A percentile compares a stretch with the other conserved stretches of the same genome.
These are phyloP conservation scores for Tenthredo scrophulariae DNA, from an alignment of 2,888 invertebrate species.

Conservation along the genomic window DNA sequence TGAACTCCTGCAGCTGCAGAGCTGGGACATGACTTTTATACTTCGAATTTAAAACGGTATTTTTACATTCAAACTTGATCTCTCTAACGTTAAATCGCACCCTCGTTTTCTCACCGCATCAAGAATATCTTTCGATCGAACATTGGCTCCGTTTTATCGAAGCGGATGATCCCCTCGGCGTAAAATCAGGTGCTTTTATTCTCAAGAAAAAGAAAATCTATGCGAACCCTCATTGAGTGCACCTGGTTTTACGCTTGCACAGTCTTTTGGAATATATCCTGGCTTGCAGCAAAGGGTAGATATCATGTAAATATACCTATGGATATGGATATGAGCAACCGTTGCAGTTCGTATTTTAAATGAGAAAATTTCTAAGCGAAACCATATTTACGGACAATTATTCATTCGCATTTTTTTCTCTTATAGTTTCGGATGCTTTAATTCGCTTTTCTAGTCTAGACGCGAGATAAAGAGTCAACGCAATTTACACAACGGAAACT, in stretches of 20 bases:
- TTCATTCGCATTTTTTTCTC: constrained; percentile 1
- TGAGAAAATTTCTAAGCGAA: constrained; percentile 2
- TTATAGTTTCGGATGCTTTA: background rate
- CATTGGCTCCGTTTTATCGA: constrained; percentile 19
- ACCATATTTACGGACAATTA: background rate
- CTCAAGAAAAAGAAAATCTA: background rate
- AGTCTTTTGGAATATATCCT: background rate
- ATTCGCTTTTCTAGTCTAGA: constrained; percentile 30
- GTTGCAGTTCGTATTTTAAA: constrained; percentile 37
- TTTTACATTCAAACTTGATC: constrained; percentile 25
- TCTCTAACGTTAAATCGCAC: background rate
- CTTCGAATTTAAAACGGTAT: constrained; percentile 25
- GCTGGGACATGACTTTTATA: constrained; percentile 19
- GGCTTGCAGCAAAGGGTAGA: background rate
- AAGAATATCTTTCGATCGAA: constrained; percentile 10
- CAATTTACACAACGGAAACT: constrained; percentile 42
- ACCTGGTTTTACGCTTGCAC: constrained; percentile 9
- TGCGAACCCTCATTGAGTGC: constrained; percentile 14
- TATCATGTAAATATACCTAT: constrained; percentile 9
- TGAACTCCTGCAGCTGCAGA: background rate
- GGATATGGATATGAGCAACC: background rate
- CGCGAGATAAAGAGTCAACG: constrained; percentile 34
- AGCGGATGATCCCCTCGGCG: background rate
- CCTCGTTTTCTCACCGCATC: constrained; percentile 25
- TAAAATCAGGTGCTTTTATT: constrained; percentile 37